Evolutionary conservation across 2,113 vertebrate genomes (phyloP).

Genomic region (Pterocles burchelli): DNA sequence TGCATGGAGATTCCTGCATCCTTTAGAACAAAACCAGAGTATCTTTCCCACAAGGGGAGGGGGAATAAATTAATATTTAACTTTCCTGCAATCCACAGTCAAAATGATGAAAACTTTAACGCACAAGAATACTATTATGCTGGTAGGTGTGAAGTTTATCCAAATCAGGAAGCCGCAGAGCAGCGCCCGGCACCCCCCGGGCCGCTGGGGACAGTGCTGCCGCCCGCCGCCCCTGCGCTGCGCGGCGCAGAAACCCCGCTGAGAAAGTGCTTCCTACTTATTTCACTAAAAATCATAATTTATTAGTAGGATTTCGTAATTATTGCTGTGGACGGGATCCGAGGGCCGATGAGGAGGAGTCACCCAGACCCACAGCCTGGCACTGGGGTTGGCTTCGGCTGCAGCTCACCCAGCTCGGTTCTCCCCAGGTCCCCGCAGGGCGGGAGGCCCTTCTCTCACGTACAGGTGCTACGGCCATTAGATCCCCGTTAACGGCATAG

Average conservation of each 20-base stretch:
- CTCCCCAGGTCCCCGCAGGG: accelerated
- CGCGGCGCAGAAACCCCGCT: accelerated
- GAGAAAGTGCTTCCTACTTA: neutral
- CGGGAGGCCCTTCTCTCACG: neutral
- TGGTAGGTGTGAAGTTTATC: accelerated
- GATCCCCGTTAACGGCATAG: accelerated
- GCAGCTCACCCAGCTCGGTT: neutral
- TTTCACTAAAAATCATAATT: neutral
- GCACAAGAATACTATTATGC: neutral
- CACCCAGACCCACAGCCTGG: neutral
- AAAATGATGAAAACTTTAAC: neutral
- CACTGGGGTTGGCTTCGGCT: accelerated
- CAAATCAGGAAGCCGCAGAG: accelerated
- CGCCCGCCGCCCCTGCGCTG: neutral
- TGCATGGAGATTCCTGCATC: neutral
- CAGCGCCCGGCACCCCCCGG: accelerated
- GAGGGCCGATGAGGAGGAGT: neutral
- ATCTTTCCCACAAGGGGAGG: neutral
- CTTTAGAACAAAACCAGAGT: neutral
- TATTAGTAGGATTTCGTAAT: neutral
- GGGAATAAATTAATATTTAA: accelerated
- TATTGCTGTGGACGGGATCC: accelerated
- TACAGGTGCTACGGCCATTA: accelerated
- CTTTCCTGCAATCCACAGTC: neutral
- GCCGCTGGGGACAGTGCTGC: neutral